Evolutionary conservation across 1,140 invertebrate genomes (phyloP), one percentile per base, ranked within the genome.

Genomic region (Goniozus legneri): DNA sequence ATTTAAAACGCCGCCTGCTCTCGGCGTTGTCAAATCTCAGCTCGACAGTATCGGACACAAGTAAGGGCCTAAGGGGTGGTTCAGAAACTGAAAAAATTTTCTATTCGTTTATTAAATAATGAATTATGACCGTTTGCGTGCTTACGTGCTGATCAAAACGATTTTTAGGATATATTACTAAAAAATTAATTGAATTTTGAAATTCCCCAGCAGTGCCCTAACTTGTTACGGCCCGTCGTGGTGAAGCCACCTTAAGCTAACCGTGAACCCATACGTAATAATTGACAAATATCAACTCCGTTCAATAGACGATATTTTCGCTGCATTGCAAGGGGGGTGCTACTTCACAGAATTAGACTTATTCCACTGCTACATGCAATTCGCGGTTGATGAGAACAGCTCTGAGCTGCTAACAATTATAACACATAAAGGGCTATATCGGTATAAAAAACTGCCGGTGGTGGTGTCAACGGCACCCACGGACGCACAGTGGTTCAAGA

Each of bases 401-500:
- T 1, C 8, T 8, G 15, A 49, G 2, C 44, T n/a, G 12, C 7
- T 53, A 14, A 53, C 47, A 0, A 30, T 53, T 2, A 45, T 37
- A 16, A 53, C 51, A 0, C 51, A 53, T n/a, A 15, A 56, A 35
- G 72, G 71, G n/a, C 33, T 67, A 2, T 73, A 59, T 35, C 18
- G 49, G 22, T 69, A 59, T 47, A 71, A 50, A 8, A 49, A 64
- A 36, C 40, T 76, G 14, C 58, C 62, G 19, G 75, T 67, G 54
- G 75, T 73, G 0, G 42, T 76, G 1, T 54, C 56, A 3, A 52
- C 60, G n/a, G 62, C 62, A 12, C 59, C 63, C 0, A 44, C 49
- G 2, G 60, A 65, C 24, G 73, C 68, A 37, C 71, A 75, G 46
- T n/a, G n/a, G n/a, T n/a, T n/a, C n/a, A n/a, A n/a, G n/a, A n/a